Base-by-base conservation (phyloP, 1,140 invertebrate species). In the Steinernema feltiae region DNA sequence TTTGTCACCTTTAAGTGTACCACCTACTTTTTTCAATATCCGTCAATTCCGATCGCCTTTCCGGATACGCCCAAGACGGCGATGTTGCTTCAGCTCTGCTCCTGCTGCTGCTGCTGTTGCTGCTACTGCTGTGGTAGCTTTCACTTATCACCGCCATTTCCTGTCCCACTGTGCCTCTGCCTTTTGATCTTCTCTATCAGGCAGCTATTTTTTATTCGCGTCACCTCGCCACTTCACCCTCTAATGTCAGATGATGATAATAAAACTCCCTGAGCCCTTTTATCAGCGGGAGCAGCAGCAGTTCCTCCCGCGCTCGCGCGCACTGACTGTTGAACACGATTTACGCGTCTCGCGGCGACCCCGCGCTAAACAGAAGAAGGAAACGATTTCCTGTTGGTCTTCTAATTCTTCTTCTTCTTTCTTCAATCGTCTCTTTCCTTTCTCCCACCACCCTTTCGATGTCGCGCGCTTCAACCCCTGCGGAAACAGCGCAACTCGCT, bases 321-420 rank as follows among this genome's bases (percentile, higher is more conserved):
- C n/a, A n/a, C n/a, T n/a, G n/a, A n/a, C n/a, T n/a, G n/a, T n/a
- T n/a, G n/a, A 63, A 63, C 53, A 27, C 53, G 24, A 63, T 63
- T 63, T 63, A 63, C 53, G n/a, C n/a, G 53, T 63, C 53, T 63
- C 53, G 12, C 53, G 53, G 53, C 53, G 53, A 63, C 53, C 53
- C 53, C 53, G 53, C 53, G 53, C 53, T 63, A 63, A 63, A 63
- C 53, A 63, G 53, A 63, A 63, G 53, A 27, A 17, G 53, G 53
- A 63, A 63, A 63, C 12, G 53, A 63, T 63, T 63, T 63, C 53
- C 53, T 63, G 53, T 63, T 63, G 53, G 53, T 63, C 53, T 63
- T 63, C 24, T 27, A 63, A 63, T 63, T 63, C 53, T 27, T 63
- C 53, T 63, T 63, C 53, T 12, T 27, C 53, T n/a, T 63, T 21